Base-by-base conservation (phyloP, 2,888 invertebrate species). In the Apomyelois bistriatella region DNA sequence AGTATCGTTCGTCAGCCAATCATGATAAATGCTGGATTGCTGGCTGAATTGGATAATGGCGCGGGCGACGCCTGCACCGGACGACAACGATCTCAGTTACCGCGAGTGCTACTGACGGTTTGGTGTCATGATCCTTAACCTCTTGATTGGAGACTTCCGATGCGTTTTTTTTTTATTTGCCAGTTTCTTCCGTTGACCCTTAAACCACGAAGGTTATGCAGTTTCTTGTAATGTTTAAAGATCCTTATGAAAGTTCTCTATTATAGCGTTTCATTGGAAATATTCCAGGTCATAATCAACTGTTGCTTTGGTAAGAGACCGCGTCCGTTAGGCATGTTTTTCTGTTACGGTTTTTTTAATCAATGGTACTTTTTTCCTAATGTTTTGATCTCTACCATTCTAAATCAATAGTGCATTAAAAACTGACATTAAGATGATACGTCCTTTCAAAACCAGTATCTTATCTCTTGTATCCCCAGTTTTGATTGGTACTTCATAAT, bases 21-120 rank as follows among this genome's bases (percentile, higher is more conserved):
- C 51, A 51, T 16, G 16, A 51, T 43, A 46, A 43, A n/a, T n/a
- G n/a, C n/a, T n/a, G n/a, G n/a, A n/a, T n/a, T 46, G n/a, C 37
- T 61, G 64, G 61, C 66, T 65, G 68, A 80, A 85, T 83, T 84
- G 83, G 73, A 85, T 85, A 82, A 85, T 66, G 60, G 60, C 38
- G 42, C 38, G 32, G 48, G 22, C 56, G 61, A 61, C 66, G 67
- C 66, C 66, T 70, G 71, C 70, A 69, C 82, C 87, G 89, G 89
- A 89, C 81, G 85, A 65, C 65, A 66, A 72, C 85, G 82, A 89
- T 89, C 85, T 76, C 74, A 68, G 67, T 66, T 64, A 66, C 64
- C 65, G 65, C 78, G 74, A 79, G 78, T 78, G 76, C 70, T 68
- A 73, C 74, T 77, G 79, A 79, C 67, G 79, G 76, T 61, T 49